phyloP scores from a whole-genome alignment of 2,888 invertebrate genomes.

The Cacoxenus indagator region DNA sequence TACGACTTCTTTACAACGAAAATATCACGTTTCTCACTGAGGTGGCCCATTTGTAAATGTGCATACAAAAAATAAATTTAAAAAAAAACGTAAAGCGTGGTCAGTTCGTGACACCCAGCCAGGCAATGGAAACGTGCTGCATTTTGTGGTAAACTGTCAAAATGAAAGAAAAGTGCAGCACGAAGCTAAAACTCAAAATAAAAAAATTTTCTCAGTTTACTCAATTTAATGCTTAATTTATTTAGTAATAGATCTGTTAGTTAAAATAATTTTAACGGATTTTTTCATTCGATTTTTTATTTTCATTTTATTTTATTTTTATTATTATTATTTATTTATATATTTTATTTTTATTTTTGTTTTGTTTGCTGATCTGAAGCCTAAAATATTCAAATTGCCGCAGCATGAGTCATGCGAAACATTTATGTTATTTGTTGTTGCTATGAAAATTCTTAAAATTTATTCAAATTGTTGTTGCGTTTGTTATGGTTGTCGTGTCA shows the following conservation, averaged over 20 bases:
- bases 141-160: conserved; percentile 35
- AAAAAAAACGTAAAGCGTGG: neutral
- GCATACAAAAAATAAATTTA: neutral
- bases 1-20: neutral
- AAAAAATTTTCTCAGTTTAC: conserved; percentile 47
- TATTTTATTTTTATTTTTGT: neutral
- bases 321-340: conserved; percentile 21
- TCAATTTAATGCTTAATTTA: conserved; percentile 55
- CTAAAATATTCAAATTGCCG: conserved; percentile 35
- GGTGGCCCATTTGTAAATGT: neutral
- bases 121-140: neutral
- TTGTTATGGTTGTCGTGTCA: neutral
- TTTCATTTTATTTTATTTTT: no score
- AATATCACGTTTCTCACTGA: conserved; percentile 30
- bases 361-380: conserved; percentile 33
- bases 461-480: neutral
- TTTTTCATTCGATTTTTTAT: no score
- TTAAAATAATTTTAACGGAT: no score
- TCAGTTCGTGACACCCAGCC: neutral
- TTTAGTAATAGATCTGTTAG: conserved; percentile 30
- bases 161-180: conserved; percentile 36
- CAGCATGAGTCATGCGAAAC: conserved; percentile 52
- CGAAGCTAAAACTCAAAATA: conserved; percentile 19
- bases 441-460: conserved; percentile 32
- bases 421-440: conserved; percentile 12